Evolutionary conservation across 2,797 vertebrate species (phyloP).

Genomic region (Lacerta viridis): DNA sequence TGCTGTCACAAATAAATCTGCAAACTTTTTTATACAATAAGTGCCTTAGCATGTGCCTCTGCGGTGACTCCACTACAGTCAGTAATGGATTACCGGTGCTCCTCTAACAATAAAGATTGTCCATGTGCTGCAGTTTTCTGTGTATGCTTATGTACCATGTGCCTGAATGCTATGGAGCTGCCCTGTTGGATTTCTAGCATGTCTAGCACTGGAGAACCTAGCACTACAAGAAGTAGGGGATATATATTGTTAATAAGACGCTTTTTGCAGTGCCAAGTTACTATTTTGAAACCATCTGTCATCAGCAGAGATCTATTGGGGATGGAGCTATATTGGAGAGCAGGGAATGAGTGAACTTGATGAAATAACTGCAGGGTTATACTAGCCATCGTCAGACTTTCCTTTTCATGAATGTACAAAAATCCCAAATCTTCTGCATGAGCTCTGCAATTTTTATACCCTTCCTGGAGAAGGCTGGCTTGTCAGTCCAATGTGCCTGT

Average conservation of each 20-base stretch:
- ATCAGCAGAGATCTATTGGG: not conserved
- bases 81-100: constrained; percentile 79
- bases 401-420: not conserved
- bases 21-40: constrained; percentile 75
- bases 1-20: constrained; percentile 69
- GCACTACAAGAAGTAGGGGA: too few relatives aligned
- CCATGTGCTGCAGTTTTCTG: constrained; percentile 69
- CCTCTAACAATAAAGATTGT: constrained; percentile 84
- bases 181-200: not conserved
- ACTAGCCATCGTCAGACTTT: not conserved
- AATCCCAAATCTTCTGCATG: not conserved
- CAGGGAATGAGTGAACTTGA: not conserved
- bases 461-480: fast-evolving
- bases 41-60: constrained; percentile 84
- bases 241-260: too few relatives aligned
- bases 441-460: not conserved
- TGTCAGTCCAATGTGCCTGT: not conserved
- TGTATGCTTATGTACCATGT: constrained; percentile 7
- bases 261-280: not conserved
- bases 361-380: not conserved
- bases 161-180: fast-evolving
- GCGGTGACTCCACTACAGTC: constrained; percentile 78
- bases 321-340: not conserved
- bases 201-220: not conserved
- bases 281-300: not conserved